These are phyloP conservation scores for Mythimna pallens DNA, from an alignment of 2,888 invertebrate species.

Conservation along the genomic window DNA sequence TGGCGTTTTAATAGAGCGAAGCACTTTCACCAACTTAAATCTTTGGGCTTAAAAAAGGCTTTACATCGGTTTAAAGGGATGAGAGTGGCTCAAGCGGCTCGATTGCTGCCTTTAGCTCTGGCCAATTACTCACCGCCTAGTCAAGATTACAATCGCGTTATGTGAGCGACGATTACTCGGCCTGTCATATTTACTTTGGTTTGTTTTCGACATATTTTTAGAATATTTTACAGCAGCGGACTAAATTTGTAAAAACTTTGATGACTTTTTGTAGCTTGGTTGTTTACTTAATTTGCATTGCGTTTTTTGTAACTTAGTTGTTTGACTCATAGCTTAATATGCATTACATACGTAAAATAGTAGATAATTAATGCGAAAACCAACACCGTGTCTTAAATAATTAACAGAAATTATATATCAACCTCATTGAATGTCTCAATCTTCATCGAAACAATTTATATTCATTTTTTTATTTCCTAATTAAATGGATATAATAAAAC, in stretches of 20 bases:
- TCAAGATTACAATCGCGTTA: conserved; percentile 83
- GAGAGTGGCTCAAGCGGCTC: conserved; percentile 84
- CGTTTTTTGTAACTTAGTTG: background rate
- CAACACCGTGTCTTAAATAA: background rate
- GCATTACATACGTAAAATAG: background rate
- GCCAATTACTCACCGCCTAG: conserved; percentile 87
- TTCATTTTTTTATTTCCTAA: too few relatives aligned
- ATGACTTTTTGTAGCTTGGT: background rate
- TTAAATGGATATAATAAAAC: too few relatives aligned
- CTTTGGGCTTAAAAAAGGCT: conserved; percentile 90
- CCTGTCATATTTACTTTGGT: conserved; percentile 68
- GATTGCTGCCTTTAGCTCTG: conserved; percentile 87
- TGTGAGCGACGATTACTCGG: conserved; percentile 69
- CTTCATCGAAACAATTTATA: too few relatives aligned
- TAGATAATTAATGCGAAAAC: background rate
- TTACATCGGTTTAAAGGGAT: conserved; percentile 90
- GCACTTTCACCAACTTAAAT: conserved; percentile 90
- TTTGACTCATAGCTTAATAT: background rate
- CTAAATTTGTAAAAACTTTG: background rate
- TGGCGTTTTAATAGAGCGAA: conserved; percentile 89
- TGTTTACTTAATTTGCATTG: too few relatives aligned
- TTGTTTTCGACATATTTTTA: conserved; percentile 65
- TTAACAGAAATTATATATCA: background rate
- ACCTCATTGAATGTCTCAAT: too few relatives aligned
- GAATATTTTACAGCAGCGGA: conserved; percentile 8